Conservation (phyloP, 2,113 vertebrate genomes). For the Amazona vittata region DNA sequence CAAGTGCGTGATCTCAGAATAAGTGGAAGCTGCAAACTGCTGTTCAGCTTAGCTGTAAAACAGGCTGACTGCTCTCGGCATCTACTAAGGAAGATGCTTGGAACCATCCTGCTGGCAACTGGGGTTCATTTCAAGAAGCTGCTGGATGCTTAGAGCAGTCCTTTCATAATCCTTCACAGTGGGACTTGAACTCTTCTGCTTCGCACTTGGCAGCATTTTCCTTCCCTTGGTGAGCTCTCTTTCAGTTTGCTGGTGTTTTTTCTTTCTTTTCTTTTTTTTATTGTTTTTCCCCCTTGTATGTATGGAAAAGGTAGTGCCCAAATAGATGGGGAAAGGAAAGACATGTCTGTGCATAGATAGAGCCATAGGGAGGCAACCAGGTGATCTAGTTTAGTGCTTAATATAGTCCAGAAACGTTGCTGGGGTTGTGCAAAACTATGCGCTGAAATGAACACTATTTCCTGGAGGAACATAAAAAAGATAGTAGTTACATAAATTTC, state of each 20-base stretch:
- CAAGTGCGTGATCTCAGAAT: not conserved
- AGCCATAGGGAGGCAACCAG: not conserved
- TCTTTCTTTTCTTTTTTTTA: not conserved
- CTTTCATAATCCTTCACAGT: not conserved
- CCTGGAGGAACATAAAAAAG: not conserved
- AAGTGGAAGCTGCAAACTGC: not conserved
- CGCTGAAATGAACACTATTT: not conserved
- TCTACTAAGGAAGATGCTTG: not conserved
- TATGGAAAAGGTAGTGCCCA: not conserved
- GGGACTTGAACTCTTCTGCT: not conserved
- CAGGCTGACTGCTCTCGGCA: not conserved
- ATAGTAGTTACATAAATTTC: not conserved
- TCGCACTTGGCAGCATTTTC: not conserved
- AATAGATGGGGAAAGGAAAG: not conserved
- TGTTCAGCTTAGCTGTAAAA: not conserved
- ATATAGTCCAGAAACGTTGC: not conserved
- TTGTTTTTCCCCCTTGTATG: accelerated
- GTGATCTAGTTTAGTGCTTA: not conserved
- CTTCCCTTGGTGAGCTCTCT: not conserved
- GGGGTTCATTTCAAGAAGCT: not conserved
- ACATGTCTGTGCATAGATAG: accelerated
- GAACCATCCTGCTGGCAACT: not conserved
- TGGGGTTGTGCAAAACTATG: not conserved
- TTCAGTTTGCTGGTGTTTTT: not conserved
- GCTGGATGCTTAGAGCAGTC: not conserved